Conservation (phyloP, 2,113 vertebrate genomes). For the Spea multiplicata region DNA sequence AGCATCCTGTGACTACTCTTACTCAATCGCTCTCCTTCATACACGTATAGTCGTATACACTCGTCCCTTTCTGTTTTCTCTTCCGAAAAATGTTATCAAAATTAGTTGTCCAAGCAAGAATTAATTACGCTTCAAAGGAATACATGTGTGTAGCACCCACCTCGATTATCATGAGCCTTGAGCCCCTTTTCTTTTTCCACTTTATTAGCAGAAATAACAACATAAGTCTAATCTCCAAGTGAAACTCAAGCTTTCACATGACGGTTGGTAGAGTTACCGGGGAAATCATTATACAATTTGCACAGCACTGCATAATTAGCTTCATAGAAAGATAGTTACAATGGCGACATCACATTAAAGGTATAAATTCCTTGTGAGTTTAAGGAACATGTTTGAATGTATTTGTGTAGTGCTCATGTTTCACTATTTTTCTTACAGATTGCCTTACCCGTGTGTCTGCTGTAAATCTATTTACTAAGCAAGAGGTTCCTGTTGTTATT, state of each 20-base stretch:
- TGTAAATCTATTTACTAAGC: conserved; percentile 78
- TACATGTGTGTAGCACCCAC: background rate
- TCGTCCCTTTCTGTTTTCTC: no score
- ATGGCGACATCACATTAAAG: background rate
- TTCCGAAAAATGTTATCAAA: no score
- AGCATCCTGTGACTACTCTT: no score
- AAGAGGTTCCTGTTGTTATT: conserved; percentile 86
- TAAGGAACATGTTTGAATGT: background rate
- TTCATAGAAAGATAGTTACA: background rate
- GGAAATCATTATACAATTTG: background rate
- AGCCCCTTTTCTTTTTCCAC: background rate
- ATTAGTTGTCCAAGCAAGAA: no score
- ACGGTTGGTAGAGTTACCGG: background rate
- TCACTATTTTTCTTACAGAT: conserved; percentile 66
- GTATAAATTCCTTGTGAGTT: background rate
- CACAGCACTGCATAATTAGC: background rate
- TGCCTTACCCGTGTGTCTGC: conserved; percentile 80
- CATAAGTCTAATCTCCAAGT: background rate
- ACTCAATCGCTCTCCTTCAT: no score
- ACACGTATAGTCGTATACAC: no score
- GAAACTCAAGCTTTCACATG: background rate
- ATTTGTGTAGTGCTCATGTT: background rate
- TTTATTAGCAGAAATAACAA: background rate
- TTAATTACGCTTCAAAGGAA: no score
- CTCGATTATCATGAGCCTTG: background rate